Base-by-base conservation (phyloP, 2,888 invertebrate genomes). In the Amphipoea lucens region DNA sequence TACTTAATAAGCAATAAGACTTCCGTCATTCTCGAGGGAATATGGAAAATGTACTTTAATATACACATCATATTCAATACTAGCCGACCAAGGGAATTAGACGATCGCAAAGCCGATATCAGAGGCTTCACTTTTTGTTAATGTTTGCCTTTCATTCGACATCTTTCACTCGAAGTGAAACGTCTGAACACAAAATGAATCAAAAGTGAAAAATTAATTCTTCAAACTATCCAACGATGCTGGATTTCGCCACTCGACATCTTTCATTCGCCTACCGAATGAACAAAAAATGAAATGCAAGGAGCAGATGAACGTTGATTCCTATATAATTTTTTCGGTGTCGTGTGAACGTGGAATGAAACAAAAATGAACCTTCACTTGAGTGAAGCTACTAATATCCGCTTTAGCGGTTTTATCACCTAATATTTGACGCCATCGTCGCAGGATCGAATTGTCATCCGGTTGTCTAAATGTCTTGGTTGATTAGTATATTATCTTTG, bases 1-100 rank as follows among this genome's bases (percentile, higher is more conserved):
- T 84, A 83, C 74, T 84, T 83, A 74, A 36, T 79, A 67, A 74
- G 20, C n/a, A 73, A 63, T 79, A 71, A 82, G 69, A 79, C 20
- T 73, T 60, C 42, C 6, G 54, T 1, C 60, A 23, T 69, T 62
- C 45, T 51, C 40, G 42, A 78, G 17, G 48, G 68, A 42, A 60
- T 29, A 29, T 73, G 36, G 11, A 45, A 65, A 40, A 67, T 83
- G n/a, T 71, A 68, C 29, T 54, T 5, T 74, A 51, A 36, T 60
- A 60, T 57, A 74, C 29, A 36, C 3, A 23, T 14, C 40, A 36
- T 66, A n/a, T 63, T 79, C 12, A 36, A 40, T 54, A 45, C 14
- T 65, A 14, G 11, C 62, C 20, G 42, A 51, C 12, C 67, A 36
- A 48, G 36, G n/a, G 11, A 45, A 23, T 23, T 7, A 36, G 23